phyloP scores from a whole-genome alignment of 2,797 vertebrate species.

The Staurois parvus region DNA sequence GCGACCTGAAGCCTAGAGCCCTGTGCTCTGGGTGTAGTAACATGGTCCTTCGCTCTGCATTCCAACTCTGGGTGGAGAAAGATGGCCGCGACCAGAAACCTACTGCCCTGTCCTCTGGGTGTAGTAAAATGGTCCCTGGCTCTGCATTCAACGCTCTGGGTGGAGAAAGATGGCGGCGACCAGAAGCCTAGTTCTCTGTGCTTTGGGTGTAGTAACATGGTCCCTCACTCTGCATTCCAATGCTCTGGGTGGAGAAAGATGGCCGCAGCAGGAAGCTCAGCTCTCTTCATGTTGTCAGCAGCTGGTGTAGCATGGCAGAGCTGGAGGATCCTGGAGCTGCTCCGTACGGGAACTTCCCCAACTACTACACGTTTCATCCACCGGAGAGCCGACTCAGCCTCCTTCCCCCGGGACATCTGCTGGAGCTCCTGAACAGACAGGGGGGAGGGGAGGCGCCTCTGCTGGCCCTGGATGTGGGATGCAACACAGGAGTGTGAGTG shows the following conservation, averaged over 20 bases:
- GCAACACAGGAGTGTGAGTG: conserved; percentile 92
- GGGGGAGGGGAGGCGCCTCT: conserved; percentile 64
- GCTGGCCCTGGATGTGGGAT: conserved; percentile 88
- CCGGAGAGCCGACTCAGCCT: conserved; percentile 85
- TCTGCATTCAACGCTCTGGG: too few species aligned
- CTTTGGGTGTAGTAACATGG: conserved; percentile 77
- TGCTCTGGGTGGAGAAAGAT: too few species aligned
- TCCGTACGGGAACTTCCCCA: conserved; percentile 88
- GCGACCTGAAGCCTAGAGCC: too few species aligned
- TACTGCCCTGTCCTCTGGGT: too few species aligned
- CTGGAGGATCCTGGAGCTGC: conserved; percentile 82
- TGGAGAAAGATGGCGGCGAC: too few species aligned
- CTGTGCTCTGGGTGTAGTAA: conserved; percentile 9
- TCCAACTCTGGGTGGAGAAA: fast-evolving
- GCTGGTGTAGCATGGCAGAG: not conserved
- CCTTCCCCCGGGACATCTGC: conserved; percentile 77
- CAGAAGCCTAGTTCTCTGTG: too few species aligned
- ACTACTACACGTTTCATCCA: conserved; percentile 90
- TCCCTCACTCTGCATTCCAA: conserved; percentile 52
- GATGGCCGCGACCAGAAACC: too few species aligned
- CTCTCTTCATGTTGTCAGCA: not conserved
- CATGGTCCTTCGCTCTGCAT: conserved; percentile 74
- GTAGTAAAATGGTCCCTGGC: too few species aligned
- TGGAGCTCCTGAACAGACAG: conserved; percentile 70
- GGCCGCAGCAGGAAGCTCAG: not conserved